Conservation (phyloP, 2,888 invertebrate genomes). For the Drosophila atripex region DNA sequence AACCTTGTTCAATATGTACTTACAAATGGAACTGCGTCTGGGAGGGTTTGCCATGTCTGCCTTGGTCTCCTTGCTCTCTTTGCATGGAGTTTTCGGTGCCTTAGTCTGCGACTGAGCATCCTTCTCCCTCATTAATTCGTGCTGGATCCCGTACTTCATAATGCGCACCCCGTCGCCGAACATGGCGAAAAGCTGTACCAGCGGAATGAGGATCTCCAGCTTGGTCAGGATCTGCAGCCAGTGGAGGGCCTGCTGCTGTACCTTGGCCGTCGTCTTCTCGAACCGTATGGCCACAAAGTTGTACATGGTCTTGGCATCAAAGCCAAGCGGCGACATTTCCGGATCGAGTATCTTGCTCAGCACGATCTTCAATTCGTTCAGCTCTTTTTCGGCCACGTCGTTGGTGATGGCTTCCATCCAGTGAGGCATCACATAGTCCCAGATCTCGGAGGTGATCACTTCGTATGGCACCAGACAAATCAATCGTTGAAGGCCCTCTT, state of each 20-base stretch:
- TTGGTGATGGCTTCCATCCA: constrained; percentile 99
- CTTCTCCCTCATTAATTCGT: constrained; percentile 83
- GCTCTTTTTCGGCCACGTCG: constrained; percentile 94
- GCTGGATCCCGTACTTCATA: constrained; percentile 86
- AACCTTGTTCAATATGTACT: constrained; percentile 55
- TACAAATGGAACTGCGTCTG: constrained; percentile 86
- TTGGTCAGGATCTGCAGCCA: constrained; percentile 95
- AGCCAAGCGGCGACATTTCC: constrained; percentile 96
- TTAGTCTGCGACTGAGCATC: constrained; percentile 71
- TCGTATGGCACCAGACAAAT: constrained; percentile 99
- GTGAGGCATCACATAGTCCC: constrained; percentile 99
- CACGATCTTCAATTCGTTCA: constrained; percentile 92
- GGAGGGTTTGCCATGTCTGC: constrained; percentile 82
- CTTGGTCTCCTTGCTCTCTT: constrained; percentile 82
- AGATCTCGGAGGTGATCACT: constrained; percentile 97
- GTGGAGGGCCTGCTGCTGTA: constrained; percentile 93
- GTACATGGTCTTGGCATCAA: constrained; percentile 97
- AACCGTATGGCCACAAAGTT: constrained; percentile 95
- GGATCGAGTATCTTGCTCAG: constrained; percentile 97
- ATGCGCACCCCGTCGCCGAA: constrained; percentile 94
- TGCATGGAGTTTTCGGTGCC: constrained; percentile 79
- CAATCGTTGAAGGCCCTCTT: constrained; percentile 96
- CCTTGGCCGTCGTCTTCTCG: constrained; percentile 90
- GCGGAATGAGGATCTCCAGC: constrained; percentile 94
- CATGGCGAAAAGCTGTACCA: constrained; percentile 93